These are phyloP conservation scores for Dicrurus megarhynchus DNA, from an alignment of 2,113 vertebrate genomes.

Conservation along the genomic window DNA sequence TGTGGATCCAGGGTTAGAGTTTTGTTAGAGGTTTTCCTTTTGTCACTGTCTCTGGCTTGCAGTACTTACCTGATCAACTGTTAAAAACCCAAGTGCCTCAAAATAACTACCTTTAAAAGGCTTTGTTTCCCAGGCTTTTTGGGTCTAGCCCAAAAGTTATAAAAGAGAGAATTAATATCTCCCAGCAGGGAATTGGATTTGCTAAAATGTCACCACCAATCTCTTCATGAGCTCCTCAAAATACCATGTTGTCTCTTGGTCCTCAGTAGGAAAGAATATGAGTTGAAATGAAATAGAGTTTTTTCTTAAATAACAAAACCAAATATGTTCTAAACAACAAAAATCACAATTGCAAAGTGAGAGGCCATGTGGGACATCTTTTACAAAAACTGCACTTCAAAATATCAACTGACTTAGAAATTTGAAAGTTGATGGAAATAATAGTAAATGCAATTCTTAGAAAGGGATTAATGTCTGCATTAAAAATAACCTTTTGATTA, in stretches of 20 bases:
- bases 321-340: background rate
- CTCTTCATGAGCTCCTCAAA: constrained; percentile 18
- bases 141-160: background rate
- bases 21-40: background rate
- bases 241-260: background rate
- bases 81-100: background rate
- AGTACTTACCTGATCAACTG: background rate
- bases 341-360: background rate
- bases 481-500: background rate
- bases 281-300: background rate
- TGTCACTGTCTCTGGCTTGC: background rate
- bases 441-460: background rate
- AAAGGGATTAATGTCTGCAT: background rate
- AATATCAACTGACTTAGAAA: background rate
- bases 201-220: background rate
- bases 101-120: background rate
- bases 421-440: background rate
- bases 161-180: background rate
- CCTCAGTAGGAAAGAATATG: background rate
- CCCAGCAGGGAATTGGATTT: background rate
- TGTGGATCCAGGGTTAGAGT: background rate
- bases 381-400: background rate
- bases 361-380: background rate
- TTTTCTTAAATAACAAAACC: background rate
- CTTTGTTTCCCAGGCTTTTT: background rate